Conservation (phyloP, 2,113 vertebrate genomes). For the Eulacestoma nigropectus region DNA sequence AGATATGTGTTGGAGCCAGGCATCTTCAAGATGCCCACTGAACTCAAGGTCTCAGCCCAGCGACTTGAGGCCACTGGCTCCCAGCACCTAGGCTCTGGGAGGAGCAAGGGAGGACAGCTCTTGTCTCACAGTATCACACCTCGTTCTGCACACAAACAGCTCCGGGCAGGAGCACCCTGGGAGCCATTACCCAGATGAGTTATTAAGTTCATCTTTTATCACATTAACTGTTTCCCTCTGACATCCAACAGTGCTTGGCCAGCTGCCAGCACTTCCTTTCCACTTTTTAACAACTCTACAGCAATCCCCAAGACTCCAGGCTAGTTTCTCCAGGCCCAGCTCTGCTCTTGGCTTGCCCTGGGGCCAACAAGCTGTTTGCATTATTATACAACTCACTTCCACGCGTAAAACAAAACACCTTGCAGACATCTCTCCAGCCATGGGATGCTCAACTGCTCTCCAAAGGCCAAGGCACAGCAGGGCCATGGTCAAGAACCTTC, state of each 20-base stretch:
- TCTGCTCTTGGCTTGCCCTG: not conserved
- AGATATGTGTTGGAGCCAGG: not conserved
- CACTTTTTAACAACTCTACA: fast-evolving
- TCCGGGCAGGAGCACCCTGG: not conserved
- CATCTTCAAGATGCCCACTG: not conserved
- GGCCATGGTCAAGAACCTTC: not conserved
- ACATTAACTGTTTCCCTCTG: not conserved
- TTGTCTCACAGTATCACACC: not conserved
- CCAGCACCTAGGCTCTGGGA: not conserved
- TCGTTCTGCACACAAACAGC: not conserved
- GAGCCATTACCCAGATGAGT: not conserved
- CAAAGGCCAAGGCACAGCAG: not conserved
- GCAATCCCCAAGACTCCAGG: not conserved
- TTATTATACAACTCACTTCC: not conserved
- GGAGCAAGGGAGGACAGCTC: not conserved
- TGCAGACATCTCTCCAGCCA: not conserved
- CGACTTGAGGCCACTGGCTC: not conserved
- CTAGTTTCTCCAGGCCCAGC: not conserved
- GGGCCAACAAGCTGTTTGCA: not conserved
- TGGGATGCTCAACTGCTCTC: not conserved
- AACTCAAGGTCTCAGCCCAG: not conserved
- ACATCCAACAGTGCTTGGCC: not conserved
- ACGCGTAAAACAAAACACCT: fast-evolving
- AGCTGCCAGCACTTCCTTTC: not conserved
- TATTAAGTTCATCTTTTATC: constrained; percentile 1